These are phyloP conservation scores for Sapajus apella DNA, from an alignment of 2,113 vertebrate species.

Conservation along the genomic window DNA sequence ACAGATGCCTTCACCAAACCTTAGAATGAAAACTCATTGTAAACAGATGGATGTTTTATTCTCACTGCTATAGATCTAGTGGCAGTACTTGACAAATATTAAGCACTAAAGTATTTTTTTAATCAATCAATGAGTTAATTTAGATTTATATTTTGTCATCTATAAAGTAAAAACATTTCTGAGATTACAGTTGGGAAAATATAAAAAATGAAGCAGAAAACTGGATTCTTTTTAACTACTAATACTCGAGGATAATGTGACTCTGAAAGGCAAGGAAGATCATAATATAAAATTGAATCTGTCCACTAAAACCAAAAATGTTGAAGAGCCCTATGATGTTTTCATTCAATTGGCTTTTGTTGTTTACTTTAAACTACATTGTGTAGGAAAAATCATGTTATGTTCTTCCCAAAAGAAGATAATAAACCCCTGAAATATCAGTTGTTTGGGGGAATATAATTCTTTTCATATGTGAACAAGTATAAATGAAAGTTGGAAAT, in stretches of 20 bases:
- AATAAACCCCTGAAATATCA: background rate
- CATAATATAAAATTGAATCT: background rate
- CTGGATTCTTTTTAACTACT: background rate
- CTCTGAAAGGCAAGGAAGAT: slow-evolving; percentile 2
- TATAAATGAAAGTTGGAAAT: background rate
- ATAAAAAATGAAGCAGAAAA: background rate
- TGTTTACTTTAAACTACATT: background rate
- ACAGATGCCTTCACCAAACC: no score
- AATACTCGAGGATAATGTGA: background rate
- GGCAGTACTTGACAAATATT: background rate
- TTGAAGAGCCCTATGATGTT: slow-evolving; percentile 21
- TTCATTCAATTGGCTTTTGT: slow-evolving; percentile 20
- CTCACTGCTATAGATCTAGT: background rate
- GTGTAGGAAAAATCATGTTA: background rate
- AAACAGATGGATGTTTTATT: background rate
- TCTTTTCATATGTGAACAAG: background rate
- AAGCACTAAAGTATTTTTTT: background rate
- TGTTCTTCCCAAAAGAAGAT: slow-evolving; percentile 23
- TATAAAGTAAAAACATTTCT: background rate
- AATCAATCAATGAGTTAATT: background rate
- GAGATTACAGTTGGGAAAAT: slow-evolving; percentile 4
- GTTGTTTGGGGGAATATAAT: background rate
- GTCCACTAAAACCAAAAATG: background rate
- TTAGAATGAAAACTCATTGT: background rate
- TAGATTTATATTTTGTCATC: background rate